These are phyloP conservation scores for Cloeon dipterum DNA, from an alignment of 2,888 invertebrate species.

Conservation along the genomic window DNA sequence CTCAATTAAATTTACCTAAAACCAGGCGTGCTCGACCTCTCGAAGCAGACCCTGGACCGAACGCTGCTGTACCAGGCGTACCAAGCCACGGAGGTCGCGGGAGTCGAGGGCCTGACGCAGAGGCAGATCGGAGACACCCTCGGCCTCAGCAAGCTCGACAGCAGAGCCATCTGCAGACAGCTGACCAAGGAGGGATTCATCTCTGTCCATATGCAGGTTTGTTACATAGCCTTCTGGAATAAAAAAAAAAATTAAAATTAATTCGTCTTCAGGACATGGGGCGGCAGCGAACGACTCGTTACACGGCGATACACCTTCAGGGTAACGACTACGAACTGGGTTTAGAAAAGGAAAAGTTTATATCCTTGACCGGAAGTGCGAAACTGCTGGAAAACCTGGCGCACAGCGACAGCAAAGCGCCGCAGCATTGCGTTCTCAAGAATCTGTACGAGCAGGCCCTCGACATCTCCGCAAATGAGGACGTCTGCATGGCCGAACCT, in stretches of 20 bases:
- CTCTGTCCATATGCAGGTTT: slow-evolving; percentile 23
- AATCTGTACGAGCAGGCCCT: too few species aligned
- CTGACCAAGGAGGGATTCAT: slow-evolving; percentile 20
- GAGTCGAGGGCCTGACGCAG: slow-evolving; percentile 27
- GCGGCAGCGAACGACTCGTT: slow-evolving; percentile 25
- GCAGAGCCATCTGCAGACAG: slow-evolving; percentile 16
- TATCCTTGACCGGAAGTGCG: not conserved
- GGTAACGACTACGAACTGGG: not conserved
- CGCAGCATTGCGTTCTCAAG: slow-evolving; percentile 17
- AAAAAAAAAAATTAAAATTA: too few species aligned
- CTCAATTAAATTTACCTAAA: not conserved
- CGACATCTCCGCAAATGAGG: too few species aligned
- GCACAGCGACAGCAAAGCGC: slow-evolving; percentile 17
- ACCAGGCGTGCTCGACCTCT: slow-evolving; percentile 10
- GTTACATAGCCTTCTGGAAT: too few species aligned
- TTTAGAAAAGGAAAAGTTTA: not conserved
- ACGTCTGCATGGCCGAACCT: too few species aligned
- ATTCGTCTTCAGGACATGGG: too few species aligned
- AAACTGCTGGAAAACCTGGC: slow-evolving; percentile 9
- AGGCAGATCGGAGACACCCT: slow-evolving; percentile 5
- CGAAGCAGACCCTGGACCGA: slow-evolving; percentile 11
- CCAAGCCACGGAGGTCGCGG: slow-evolving; percentile 21
- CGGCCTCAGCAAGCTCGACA: slow-evolving; percentile 2
- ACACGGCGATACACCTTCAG: not conserved
- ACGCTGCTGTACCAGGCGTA: slow-evolving; percentile 26